Base-by-base conservation (phyloP, 2,797 vertebrate species). In the Stomatorhinus walkeri region DNA sequence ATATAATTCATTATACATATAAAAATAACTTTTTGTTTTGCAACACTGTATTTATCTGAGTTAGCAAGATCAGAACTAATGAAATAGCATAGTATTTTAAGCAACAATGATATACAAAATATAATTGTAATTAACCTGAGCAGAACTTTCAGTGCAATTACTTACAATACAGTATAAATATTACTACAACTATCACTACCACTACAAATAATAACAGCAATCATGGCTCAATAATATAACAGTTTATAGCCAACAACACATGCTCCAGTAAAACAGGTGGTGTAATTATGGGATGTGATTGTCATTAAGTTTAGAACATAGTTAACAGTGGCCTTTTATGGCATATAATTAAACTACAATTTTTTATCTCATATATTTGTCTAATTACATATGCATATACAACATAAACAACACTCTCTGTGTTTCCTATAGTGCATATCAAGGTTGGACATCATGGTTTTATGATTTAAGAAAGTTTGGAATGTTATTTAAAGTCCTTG, bases 251-350 rank as follows among this genome's bases (percentile, higher is more conserved):
- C 68, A 36, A 98, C 97, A 98, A 96, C 97, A 98, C 97, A 98
- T 98, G 97, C 97, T 98, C 95, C 94, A 94, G 96, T 96, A 95
- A 97, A 96, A 97, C 98, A 99, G 98, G 98, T 99, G 98, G 96
- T 98, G 97, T 97, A 97, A 98, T 97, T 96, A 97, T 97, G 97
- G 96, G 97, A 97, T 97, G 97, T 97, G 94, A 96, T 96, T 97
- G 97, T 98, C 97, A 98, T 99, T 98, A 98, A 97, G 97, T 97
- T 95, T 96, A 95, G 96, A 97, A 96, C 97, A 98, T 97, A 97
- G 96, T 98, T 99, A 98, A 99, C 92, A 95, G 97, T 96, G 96
- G 96, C 96, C 96, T 97, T 97, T 97, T 97, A 98, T 95, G 96
- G 97, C 90, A 93, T 95, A 93, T 93, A 93, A 93, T 94, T 92